These are phyloP conservation scores for Asbolus verrucosus DNA, from an alignment of 1,140 invertebrate genomes.

Conservation along the genomic window DNA sequence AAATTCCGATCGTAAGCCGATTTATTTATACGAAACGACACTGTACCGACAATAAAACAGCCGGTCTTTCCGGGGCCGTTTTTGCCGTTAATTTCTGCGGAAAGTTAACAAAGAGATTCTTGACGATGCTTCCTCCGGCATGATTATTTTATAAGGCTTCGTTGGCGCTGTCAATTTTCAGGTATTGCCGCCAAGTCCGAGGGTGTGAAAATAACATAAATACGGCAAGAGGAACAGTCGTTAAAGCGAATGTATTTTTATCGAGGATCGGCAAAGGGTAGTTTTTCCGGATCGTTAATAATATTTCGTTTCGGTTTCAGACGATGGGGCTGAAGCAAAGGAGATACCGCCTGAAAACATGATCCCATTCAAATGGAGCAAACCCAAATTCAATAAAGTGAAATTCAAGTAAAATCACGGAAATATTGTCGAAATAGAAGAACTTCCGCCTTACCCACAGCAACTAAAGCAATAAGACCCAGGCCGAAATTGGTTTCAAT, in stretches of 20 bases:
- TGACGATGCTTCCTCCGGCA: background rate
- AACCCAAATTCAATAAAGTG: constrained; percentile 46
- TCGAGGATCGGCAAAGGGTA: constrained; percentile 5
- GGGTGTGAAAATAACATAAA: constrained; percentile 26
- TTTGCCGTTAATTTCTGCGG: constrained; percentile 20
- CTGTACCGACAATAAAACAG: no score
- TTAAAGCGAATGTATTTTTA: constrained; percentile 33
- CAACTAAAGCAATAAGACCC: constrained; percentile 41
- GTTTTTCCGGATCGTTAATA: constrained; percentile 8
- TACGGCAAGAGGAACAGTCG: constrained; percentile 16
- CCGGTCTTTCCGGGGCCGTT: background rate
- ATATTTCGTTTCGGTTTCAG: constrained; percentile 33
- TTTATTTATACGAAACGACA: no score
- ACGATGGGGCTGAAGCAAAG: constrained; percentile 34
- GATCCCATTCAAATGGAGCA: constrained; percentile 41
- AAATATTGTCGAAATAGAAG: constrained; percentile 4
- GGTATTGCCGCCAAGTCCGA: constrained; percentile 11
- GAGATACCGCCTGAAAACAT: constrained; percentile 31
- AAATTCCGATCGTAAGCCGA: background rate
- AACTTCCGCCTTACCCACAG: constrained; percentile 17
- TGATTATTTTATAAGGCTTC: constrained; percentile 36
- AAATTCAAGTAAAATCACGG: constrained; percentile 41
- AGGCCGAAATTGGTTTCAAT: constrained; percentile 42
- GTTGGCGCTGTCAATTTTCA: constrained; percentile 14
- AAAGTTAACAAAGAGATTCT: background rate